Base-by-base conservation (phyloP, 2,113 vertebrate genomes). In the Carassius carassius region DNA sequence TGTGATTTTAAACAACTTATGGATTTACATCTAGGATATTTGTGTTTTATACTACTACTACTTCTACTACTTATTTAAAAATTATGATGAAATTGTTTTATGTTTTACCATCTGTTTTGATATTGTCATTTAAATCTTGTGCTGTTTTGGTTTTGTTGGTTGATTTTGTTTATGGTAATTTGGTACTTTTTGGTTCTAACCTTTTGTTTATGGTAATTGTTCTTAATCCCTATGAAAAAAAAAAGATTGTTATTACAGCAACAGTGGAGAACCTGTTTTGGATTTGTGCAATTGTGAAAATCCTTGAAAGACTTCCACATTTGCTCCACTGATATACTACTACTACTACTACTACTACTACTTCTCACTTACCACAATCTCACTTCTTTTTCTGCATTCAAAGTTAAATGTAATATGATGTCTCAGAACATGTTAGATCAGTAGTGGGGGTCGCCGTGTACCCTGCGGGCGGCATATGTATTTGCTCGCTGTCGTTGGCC, bases 261-360 rank as follows among this genome's bases (percentile, higher is more conserved):
- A 41, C 32, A 12, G 4, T 21, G 67, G 16, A 70, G 8, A 70
- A 41, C 4, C 17, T 10, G 0, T 70, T 41, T 70, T 69, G 25
- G 29, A 35, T 69, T 72, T 47, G 70, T 47, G 70, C 70, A 74
- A 47, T 74, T 47, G 41, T 74, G 70, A 41, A 74, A 74, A 74
- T 74, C 70, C n/a, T 73, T 47, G 41, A 47, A 73, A 73, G 12
- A 23, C 21, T 47, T 73, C 8, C 19, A 44, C 12, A 7, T 23
- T 65, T 65, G 62, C 62, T 29, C 23, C 23, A 65, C 13, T 29
- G 25, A 29, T 65, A 6, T 23, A 70, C 11, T 19, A 35, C 35
- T 44, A 44, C 21, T n/a, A 44, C 2, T 41, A 1, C 67, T 44
- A 70, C 11, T 19, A 35, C 35, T 44, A 44, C n/a, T n/a, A 44